Evolutionary conservation across 2,797 vertebrate species (phyloP), one percentile per base, ranked within the genome.

Genomic region (Capromys pilorides): DNA sequence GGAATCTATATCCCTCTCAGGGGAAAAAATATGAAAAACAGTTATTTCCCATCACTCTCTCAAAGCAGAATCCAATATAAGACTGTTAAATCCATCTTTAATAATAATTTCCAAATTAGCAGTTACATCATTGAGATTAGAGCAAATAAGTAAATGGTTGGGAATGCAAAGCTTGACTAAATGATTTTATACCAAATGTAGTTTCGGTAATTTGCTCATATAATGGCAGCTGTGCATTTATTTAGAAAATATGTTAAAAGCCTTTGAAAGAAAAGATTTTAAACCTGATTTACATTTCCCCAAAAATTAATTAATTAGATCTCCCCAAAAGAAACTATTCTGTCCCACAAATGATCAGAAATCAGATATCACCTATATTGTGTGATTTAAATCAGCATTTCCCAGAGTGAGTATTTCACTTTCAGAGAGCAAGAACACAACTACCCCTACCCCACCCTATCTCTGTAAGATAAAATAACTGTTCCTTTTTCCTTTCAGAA

Each of bases 251-350:
- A 3, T 82, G 82, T 90, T 41, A 21, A 61, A 92, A 79, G 33
- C 41, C 64, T 95, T 67, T 64, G 51, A 36, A 96, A 71, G 41
- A 39, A 51, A 79, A 41, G n/a, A 45, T 92, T 95, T 86, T 33
- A 91, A 88, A 73, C 1, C n/a, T 61, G 49, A 39, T 54, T 62
- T 79, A 41, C 4, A 61, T 19, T 41, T 83, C 26, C 59, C 51
- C 54, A n/a, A 28, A 0, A 36, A 73, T 45, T 45, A 45, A 57
- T 79, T 41, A 82, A 57, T 24, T 28, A 67, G 24, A 59, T 21
- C 19, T 9, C 21, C 86, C 45, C 54, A 11, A 26, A 36, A 16
- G 2, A n/a, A 88, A 39, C 18, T 54, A 28, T 57, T 57, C 54
- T 1, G 36, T 4, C 33, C 36, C 36, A n/a, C 12, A 24, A 14